Conservation (phyloP, 2,797 vertebrate species). For the Takifugu rubripes region DNA sequence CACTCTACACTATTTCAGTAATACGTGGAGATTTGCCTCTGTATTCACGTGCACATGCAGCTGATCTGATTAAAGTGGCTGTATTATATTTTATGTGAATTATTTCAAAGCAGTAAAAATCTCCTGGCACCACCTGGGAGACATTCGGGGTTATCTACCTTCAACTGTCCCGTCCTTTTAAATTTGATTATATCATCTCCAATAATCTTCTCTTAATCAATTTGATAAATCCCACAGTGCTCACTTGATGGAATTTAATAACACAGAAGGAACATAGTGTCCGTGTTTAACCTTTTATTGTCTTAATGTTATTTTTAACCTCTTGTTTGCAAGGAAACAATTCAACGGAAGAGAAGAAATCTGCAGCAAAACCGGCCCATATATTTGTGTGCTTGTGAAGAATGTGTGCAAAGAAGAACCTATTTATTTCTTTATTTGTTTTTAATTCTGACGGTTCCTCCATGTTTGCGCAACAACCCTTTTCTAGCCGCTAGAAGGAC, state of each 20-base stretch:
- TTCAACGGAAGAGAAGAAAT: too few relatives aligned
- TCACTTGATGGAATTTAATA: neutral
- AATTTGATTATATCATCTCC: conserved; percentile 26
- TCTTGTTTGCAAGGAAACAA: too few relatives aligned
- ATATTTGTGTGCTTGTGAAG: too few relatives aligned
- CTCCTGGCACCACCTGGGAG: conserved; percentile 20
- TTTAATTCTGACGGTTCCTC: too few relatives aligned
- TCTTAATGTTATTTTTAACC: too few relatives aligned
- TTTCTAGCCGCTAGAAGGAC: conserved; percentile 1
- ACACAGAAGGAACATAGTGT: neutral
- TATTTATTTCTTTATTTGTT: too few relatives aligned
- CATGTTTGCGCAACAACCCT: too few relatives aligned
- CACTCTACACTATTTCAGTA: too few relatives aligned
- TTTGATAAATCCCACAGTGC: neutral
- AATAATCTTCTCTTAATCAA: conserved; percentile 8
- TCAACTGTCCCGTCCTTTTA: conserved; percentile 27
- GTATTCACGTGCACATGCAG: neutral
- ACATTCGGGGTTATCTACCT: conserved; percentile 40
- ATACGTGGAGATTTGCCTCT: too few relatives aligned
- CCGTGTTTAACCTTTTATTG: neutral
- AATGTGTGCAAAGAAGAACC: too few relatives aligned
- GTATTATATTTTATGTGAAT: conserved; percentile 28
- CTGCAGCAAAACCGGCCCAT: too few relatives aligned
- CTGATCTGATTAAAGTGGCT: too few relatives aligned
- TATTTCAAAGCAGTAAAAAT: conserved; percentile 7